Base-by-base conservation (phyloP, 2,797 vertebrate species). In the Platyrinchus mystaceus region DNA sequence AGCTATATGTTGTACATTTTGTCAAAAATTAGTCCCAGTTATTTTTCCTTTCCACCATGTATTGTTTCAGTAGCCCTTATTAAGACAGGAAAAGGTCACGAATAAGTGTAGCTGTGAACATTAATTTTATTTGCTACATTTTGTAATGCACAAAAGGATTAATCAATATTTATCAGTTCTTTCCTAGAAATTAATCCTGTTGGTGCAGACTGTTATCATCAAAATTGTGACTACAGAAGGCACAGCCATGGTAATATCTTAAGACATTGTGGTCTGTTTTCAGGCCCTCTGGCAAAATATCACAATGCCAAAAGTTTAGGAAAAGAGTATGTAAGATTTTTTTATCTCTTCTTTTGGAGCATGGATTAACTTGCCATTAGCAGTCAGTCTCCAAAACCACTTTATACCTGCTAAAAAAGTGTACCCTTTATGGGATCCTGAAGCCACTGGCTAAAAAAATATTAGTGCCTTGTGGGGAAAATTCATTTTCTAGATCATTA, bases 401-500 rank as follows among this genome's bases (percentile, higher is more conserved):
- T 88, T 78, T 74, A 77, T 46, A 87, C 9, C 37, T 69, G 15
- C 58, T 73, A 88, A 91, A 93, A 78, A 63, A 46, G 8, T 23
- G 12, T 49, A 49, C 37, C 43, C 43, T 76, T 86, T 87, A 77
- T 71, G 62, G 23, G 34, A 79, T 85, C 32, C 79, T 80, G 47
- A 92, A 94, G 70, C 41, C 19, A 27, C 23, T 44, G 41, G 30
- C n/a, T 79, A 62, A 84, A 87, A 92, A 60, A 78, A 43, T 30
- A 60, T 47, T 70, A 49, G 30, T 89, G 41, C 59, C 53, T 56
- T 82, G 55, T 56, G 68, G 63, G 68, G 58, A 95, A 94, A 90
- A 77, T 66, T 71, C 24, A 79, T 96, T 94, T 94, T 95, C 88
- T 34, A 85, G 55, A 77, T 89, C 86, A 95, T 96, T 97, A 91